Evolutionary conservation across 2,888 invertebrate genomes (phyloP).

Genomic region (Metalampra italica): DNA sequence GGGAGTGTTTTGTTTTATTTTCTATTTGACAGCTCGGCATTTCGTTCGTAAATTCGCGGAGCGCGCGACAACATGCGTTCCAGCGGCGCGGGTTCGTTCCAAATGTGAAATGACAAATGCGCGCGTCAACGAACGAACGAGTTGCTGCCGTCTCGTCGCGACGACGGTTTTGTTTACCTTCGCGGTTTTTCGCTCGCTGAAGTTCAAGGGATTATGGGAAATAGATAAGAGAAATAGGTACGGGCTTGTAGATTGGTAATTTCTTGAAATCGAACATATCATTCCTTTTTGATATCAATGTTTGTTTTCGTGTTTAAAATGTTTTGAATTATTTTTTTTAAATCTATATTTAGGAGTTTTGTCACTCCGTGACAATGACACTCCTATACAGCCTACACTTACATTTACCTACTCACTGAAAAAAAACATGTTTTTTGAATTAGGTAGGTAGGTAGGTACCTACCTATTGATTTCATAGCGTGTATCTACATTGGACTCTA

Average conservation of each 20-base stretch:
- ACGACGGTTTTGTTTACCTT: constrained; percentile 56
- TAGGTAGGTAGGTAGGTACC: no score
- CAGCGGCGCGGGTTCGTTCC: constrained; percentile 50
- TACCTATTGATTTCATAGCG: no score
- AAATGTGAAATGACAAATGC: constrained; percentile 75
- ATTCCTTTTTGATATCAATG: background rate
- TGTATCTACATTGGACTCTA: no score
- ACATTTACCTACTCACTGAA: no score
- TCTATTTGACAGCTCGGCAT: constrained; percentile 32
- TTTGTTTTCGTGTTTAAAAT: background rate
- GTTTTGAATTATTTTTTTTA: background rate
- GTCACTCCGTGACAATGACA: no score
- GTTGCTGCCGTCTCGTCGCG: constrained; percentile 33
- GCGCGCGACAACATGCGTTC: constrained; percentile 41
- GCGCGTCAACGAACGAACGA: constrained; percentile 40
- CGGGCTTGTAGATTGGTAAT: constrained; percentile 11
- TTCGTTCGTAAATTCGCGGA: constrained; percentile 45
- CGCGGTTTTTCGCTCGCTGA: constrained; percentile 40
- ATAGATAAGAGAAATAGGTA: background rate
- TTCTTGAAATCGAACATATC: background rate
- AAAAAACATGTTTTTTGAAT: no score
- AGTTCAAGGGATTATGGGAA: constrained; percentile 65
- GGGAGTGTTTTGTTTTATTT: constrained; percentile 21
- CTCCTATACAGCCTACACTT: no score
- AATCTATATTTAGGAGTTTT: no score